Conservation (phyloP, 2,797 vertebrate species). For the Siniperca undulata region DNA sequence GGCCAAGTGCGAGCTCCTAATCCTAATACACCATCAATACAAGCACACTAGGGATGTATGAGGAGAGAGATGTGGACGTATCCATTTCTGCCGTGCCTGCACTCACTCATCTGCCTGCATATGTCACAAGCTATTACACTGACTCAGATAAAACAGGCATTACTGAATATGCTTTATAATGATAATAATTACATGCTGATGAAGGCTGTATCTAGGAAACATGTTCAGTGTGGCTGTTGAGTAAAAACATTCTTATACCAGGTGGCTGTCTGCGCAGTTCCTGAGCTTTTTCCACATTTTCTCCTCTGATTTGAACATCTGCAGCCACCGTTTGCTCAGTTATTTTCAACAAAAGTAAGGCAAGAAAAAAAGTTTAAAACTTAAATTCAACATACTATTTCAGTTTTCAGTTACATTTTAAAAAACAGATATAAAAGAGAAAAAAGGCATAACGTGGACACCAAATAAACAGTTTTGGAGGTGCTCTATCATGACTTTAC, state of each 20-base stretch:
- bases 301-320: background rate
- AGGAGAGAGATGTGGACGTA: constrained; percentile 46
- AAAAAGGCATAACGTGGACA: background rate
- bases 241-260: background rate
- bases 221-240: background rate
- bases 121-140: constrained; percentile 43
- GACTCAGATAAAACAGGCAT: constrained; percentile 24
- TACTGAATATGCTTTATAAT: constrained; percentile 8
- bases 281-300: background rate
- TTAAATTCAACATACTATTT: background rate
- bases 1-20: constrained; percentile 49
- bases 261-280: background rate
- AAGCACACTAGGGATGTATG: constrained; percentile 35
- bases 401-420: background rate
- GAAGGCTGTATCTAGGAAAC: background rate
- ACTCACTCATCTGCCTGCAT: constrained; percentile 47
- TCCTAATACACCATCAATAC: constrained; percentile 58
- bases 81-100: constrained; percentile 39
- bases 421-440: background rate
- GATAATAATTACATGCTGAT: constrained; percentile 7
- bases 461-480: background rate
- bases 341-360: background rate
- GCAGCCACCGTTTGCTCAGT: background rate
- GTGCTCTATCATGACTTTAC: background rate
- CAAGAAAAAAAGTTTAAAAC: background rate